A percentile compares a stretch with the other conserved stretches of the same genome.
These are phyloP conservation scores for Nasonia vitripennis DNA, from an alignment of 1,140 invertebrate species.

Conservation along the genomic window DNA sequence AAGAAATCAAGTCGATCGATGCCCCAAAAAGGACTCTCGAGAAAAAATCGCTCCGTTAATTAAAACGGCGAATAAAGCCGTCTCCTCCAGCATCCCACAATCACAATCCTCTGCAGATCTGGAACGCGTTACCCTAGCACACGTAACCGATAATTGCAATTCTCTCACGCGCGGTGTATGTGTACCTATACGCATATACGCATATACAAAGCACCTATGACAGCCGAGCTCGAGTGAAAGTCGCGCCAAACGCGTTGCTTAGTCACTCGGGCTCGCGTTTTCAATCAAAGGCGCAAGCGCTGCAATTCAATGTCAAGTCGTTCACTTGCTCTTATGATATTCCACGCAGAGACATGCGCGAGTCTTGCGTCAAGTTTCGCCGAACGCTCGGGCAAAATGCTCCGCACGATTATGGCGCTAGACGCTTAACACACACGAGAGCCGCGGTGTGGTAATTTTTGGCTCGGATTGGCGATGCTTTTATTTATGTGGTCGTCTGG, in stretches of 20 bases:
- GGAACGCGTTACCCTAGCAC: no score
- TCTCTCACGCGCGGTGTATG: background rate
- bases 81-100: no score
- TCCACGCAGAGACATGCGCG: background rate
- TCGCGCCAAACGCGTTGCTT: background rate
- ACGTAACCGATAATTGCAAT: background rate
- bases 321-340: background rate
- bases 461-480: background rate
- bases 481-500: background rate
- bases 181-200: background rate
- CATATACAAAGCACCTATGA: background rate
- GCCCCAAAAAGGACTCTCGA: no score
- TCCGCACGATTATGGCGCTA: background rate
- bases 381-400: background rate
- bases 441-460: slow-evolving; percentile 3
- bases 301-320: slow-evolving; percentile 11
- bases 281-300: background rate
- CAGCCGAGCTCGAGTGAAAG: slow-evolving; percentile 2
- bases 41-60: no score
- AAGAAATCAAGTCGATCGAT: no score
- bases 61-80: no score
- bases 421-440: background rate
- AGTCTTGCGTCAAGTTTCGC: background rate
- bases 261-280: background rate
- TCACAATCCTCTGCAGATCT: no score